phyloP scores from a whole-genome alignment of 2,113 vertebrate species.

The Bungarus multicinctus region DNA sequence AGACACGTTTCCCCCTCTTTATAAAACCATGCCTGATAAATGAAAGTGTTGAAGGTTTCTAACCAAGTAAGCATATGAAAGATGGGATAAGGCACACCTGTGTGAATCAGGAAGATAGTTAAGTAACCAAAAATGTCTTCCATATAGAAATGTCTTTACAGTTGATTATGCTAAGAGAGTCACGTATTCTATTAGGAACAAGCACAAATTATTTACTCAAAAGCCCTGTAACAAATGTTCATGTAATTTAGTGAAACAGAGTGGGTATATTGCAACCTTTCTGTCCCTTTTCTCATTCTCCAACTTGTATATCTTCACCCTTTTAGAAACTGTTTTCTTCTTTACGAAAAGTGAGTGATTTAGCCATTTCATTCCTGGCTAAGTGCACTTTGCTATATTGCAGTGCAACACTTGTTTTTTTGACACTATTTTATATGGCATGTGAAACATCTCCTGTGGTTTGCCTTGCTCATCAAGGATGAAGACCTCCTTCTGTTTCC shows the following conservation, averaged over 20 bases:
- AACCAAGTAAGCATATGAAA: background rate
- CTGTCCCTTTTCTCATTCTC: background rate
- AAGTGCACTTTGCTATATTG: slow-evolving; percentile 68
- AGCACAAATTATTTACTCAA: background rate
- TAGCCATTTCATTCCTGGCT: slow-evolving; percentile 58
- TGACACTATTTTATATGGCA: slow-evolving; percentile 71
- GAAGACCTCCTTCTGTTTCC: slow-evolving; percentile 81
- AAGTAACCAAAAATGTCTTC: background rate
- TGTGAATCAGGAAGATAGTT: background rate
- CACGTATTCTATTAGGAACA: background rate
- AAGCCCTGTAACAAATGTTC: background rate
- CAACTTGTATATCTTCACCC: background rate
- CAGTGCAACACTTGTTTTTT: slow-evolving; percentile 70
- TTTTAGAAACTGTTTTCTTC: slow-evolving; percentile 46
- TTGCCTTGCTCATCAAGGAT: slow-evolving; percentile 69
- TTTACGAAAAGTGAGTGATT: slow-evolving; percentile 68
- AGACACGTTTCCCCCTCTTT: background rate
- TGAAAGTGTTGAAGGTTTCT: background rate
- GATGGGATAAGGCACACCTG: background rate
- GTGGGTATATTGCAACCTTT: background rate
- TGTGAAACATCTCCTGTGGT: slow-evolving; percentile 73
- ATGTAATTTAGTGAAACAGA: background rate
- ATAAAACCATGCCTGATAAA: background rate
- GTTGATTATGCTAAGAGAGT: background rate
- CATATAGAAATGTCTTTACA: background rate